These are phyloP conservation scores for Chrysomela aeneicollis DNA, from an alignment of 2,888 invertebrate genomes.

Conservation along the genomic window DNA sequence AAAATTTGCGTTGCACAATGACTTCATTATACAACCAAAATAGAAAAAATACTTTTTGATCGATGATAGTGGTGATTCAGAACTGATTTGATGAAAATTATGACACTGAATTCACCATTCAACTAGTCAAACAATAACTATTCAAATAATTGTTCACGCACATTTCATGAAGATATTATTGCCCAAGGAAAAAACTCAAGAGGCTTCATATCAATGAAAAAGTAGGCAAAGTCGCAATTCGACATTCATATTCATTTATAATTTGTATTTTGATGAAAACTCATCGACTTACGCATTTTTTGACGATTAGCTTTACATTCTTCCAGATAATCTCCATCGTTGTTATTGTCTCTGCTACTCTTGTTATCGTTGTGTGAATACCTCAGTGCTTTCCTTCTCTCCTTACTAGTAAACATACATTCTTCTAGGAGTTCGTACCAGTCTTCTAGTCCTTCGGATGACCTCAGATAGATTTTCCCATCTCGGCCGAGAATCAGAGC, in stretches of 20 bases:
- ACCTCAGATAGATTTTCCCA: constrained; percentile 62
- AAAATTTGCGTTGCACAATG: too few species aligned
- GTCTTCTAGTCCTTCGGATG: constrained; percentile 68
- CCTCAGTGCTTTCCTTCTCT: constrained; percentile 67
- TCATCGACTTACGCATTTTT: constrained; percentile 59
- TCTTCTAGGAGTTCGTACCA: constrained; percentile 73
- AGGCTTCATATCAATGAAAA: too few species aligned
- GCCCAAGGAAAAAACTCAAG: too few species aligned
- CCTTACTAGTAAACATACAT: constrained; percentile 71
- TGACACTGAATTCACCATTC: too few species aligned
- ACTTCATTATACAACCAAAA: too few species aligned
- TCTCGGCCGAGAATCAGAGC: constrained; percentile 65
- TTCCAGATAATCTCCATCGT: constrained; percentile 63
- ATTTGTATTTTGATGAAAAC: neutral
- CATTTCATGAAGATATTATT: too few species aligned
- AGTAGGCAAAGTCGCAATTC: too few species aligned
- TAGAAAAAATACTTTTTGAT: too few species aligned
- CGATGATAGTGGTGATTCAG: too few species aligned
- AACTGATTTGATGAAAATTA: too few species aligned
- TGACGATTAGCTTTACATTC: constrained; percentile 65
- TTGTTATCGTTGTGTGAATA: constrained; percentile 61
- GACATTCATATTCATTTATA: too few species aligned
- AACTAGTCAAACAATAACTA: neutral
- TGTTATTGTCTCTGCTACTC: constrained; percentile 56
- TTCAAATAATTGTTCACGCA: too few species aligned